Evolutionary conservation across 1,140 invertebrate species (phyloP), one percentile per base, ranked within the genome.

Genomic region (Nephila pilipes): DNA sequence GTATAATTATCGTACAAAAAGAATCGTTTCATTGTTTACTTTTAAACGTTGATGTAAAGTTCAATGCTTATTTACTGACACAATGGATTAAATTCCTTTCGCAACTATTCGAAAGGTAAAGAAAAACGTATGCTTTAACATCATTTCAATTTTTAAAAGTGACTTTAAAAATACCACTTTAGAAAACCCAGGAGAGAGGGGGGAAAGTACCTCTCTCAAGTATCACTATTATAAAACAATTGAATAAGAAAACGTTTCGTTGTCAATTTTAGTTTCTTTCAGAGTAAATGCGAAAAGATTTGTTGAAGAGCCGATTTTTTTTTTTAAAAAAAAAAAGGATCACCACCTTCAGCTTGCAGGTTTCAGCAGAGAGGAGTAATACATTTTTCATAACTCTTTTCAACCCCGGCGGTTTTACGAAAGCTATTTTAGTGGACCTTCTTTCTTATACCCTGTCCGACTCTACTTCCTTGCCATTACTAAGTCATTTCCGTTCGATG

Each of bases 321-420:
- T 18, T 32, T 25, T 12, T 12, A 25, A 25, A 69, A 29, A 8
- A 69, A 25, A 25, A 69, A 69, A 29, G 32, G 69, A 75, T 75
- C 69, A 18, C 6, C 69, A 29, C 69, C 32, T 36, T 25, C 25
- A 25, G 69, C 6, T 32, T 20, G 58, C 58, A 60, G 58, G 18
- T 75, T 75, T 25, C 25, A 75, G 25, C 3, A 36, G 69, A 32
- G 69, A 75, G 69, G 4, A 20, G 69, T 75, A 75, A 75, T 75
- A 32, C 69, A 75, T 75, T 75, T 75, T 75, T 75, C 69, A 75
- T 75, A 32, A 32, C 69, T 32, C 69, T 75, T 75, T 65, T 75
- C 32, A 25, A 36, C 25, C 69, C 29, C 69, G 16, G 69, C 4
- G 25, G 69, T 25, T 32, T 75, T 75, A 75, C 69, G 69, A 75